These are phyloP conservation scores for Nasonia oneida DNA, from an alignment of 2,888 invertebrate genomes.

Conservation along the genomic window DNA sequence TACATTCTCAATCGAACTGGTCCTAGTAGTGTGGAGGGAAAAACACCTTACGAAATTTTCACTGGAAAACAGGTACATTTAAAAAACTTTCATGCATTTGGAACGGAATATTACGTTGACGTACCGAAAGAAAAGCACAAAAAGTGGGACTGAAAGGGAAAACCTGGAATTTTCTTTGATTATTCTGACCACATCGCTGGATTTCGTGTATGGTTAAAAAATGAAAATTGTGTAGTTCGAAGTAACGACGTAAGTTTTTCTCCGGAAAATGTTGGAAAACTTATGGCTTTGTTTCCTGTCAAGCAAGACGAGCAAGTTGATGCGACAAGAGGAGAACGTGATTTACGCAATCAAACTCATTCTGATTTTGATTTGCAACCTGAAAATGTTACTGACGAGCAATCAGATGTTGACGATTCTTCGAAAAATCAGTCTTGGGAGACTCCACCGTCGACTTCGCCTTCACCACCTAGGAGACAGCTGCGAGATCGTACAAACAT, in stretches of 20 bases:
- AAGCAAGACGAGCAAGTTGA: background rate
- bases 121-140: too few relatives aligned
- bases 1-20: constrained; percentile 61
- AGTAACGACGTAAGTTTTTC: constrained; percentile 49
- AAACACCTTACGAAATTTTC: constrained; percentile 62
- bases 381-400: background rate
- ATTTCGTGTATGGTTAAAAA: constrained; percentile 6
- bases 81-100: too few relatives aligned
- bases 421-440: constrained; percentile 20
- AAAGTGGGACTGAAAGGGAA: too few relatives aligned
- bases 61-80: constrained; percentile 27
- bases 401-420: constrained; percentile 8
- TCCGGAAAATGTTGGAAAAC: constrained; percentile 38
- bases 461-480: background rate
- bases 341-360: background rate
- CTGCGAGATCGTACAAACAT: background rate
- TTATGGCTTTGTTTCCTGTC: constrained; percentile 29
- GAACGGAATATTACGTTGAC: too few relatives aligned
- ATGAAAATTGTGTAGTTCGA: constrained; percentile 42
- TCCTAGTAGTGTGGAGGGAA: constrained; percentile 51
- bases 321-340: background rate
- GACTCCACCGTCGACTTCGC: constrained; percentile 1
- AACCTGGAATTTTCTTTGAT: constrained; percentile 2
- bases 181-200: constrained; percentile 33
- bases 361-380: background rate